Conservation (phyloP, 2,113 vertebrate genomes). For the Maccullochella peelii region DNA sequence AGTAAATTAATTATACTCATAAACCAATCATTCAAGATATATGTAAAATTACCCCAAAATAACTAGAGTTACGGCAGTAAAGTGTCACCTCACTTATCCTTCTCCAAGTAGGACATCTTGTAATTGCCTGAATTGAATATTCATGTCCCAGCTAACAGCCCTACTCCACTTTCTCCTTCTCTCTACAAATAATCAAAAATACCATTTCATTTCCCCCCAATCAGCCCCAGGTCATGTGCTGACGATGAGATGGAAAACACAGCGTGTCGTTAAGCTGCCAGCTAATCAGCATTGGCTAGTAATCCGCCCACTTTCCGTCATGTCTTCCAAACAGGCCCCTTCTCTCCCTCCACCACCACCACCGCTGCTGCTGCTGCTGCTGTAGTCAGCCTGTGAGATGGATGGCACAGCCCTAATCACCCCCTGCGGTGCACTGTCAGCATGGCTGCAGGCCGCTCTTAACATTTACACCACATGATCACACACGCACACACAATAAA, state of each 20-base stretch:
- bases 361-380: slow-evolving; percentile 30
- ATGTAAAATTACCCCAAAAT: neutral
- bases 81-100: slow-evolving; percentile 49
- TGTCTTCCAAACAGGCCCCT: slow-evolving; percentile 47
- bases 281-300: slow-evolving; percentile 77
- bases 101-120: slow-evolving; percentile 72
- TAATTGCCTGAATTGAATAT: slow-evolving; percentile 74
- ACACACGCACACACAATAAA: slow-evolving; percentile 55
- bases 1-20: neutral
- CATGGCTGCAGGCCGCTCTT: slow-evolving; percentile 75
- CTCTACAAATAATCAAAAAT: slow-evolving; percentile 71
- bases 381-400: slow-evolving; percentile 65
- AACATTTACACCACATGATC: slow-evolving; percentile 77
- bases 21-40: neutral
- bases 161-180: slow-evolving; percentile 45
- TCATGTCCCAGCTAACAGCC: slow-evolving; percentile 56
- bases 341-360: slow-evolving; percentile 12
- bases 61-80: neutral
- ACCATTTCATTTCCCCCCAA: slow-evolving; percentile 72
- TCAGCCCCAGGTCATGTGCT: slow-evolving; percentile 75
- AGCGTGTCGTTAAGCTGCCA: slow-evolving; percentile 79
- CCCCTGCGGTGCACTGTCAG: slow-evolving; percentile 76
- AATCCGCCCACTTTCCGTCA: slow-evolving; percentile 53
- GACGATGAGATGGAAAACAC: slow-evolving; percentile 76
- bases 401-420: slow-evolving; percentile 77